Percentiles rank a stretch among this genome's conserved stretches.
These are phyloP conservation scores for Serinus canaria DNA, from an alignment of 2,113 vertebrate genomes.

Conservation along the genomic window DNA sequence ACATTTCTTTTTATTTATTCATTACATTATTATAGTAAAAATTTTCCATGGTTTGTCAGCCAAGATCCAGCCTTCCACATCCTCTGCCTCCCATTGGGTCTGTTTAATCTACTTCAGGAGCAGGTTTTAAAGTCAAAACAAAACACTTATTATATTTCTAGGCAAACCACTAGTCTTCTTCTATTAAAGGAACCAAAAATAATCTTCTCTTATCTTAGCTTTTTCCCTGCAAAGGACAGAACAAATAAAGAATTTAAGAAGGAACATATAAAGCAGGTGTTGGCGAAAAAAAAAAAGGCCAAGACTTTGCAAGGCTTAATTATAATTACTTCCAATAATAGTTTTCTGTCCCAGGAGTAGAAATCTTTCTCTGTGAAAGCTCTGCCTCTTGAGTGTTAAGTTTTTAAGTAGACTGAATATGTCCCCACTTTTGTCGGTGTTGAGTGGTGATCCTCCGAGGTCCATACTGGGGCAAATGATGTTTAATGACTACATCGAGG, in stretches of 20 bases:
- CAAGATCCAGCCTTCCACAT: background rate
- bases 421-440: fast-evolving
- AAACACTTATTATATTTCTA: background rate
- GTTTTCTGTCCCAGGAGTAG: background rate
- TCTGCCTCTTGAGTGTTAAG: background rate
- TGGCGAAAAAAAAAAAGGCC: background rate
- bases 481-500: background rate
- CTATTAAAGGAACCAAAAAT: background rate
- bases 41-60: background rate
- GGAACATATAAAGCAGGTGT: background rate
- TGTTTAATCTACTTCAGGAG: background rate
- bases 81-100: background rate
- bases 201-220: background rate
- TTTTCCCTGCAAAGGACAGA: background rate
- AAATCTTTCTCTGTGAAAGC: background rate
- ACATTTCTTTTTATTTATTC: conserved; percentile 38
- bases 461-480: background rate
- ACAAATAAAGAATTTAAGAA: background rate
- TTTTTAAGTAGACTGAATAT: background rate
- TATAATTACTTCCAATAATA: background rate
- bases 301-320: background rate
- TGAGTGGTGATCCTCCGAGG: background rate
- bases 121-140: conserved; percentile 11
- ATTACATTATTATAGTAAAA: conserved; percentile 12
- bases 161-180: background rate